A percentile compares a stretch with the other conserved stretches of the same genome.
phyloP scores from a whole-genome alignment of 2,113 vertebrate genomes.

The Notothenia rossii region DNA sequence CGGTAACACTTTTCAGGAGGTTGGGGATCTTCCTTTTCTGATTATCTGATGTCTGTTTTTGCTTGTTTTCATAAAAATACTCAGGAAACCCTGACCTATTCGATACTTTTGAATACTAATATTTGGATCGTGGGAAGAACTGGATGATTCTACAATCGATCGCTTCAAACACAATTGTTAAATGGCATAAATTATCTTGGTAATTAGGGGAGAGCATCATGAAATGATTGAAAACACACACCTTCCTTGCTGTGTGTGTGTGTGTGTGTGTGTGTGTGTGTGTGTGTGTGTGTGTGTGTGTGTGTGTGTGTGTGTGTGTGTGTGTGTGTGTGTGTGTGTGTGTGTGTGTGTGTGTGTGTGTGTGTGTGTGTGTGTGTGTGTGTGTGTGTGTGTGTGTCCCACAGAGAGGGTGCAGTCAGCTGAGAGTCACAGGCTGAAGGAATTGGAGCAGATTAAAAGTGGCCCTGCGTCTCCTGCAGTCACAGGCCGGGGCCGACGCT shows the following conservation, averaged over 20 bases:
- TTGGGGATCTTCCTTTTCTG: too few species aligned
- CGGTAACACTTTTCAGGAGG: too few species aligned
- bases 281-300: background rate
- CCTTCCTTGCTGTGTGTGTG: background rate
- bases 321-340: background rate
- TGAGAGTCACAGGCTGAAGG: slow-evolving; percentile 72
- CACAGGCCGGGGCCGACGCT: slow-evolving; percentile 43
- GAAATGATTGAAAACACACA: background rate
- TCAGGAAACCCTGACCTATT: too few species aligned
- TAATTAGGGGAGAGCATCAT: too few species aligned
- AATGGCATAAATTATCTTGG: background rate
- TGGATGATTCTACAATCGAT: background rate
- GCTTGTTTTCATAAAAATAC: too few species aligned
- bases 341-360: too few species aligned
- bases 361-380: too few species aligned
- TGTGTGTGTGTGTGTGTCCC: background rate
- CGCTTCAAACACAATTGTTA: background rate
- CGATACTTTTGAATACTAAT: too few species aligned
- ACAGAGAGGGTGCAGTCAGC: slow-evolving; percentile 66
- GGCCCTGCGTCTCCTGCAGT: slow-evolving; percentile 38
- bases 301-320: background rate
- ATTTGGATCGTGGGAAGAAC: background rate
- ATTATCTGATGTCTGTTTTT: too few species aligned
- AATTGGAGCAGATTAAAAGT: slow-evolving; percentile 78
- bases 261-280: background rate